phyloP scores from a whole-genome alignment of 2,888 invertebrate genomes.

The Heliconius aoede region DNA sequence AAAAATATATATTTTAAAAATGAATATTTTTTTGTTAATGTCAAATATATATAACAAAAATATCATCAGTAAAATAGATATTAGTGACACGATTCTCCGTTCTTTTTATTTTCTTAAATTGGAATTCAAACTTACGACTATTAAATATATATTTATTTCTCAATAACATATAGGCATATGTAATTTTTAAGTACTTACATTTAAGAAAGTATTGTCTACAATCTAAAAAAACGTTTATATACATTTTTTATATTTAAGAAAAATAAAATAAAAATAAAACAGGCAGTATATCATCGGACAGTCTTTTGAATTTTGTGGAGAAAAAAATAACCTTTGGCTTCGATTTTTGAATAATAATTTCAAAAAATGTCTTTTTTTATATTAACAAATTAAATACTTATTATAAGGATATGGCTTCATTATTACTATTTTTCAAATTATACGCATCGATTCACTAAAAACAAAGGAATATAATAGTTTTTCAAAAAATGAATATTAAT shows the following conservation, averaged over 20 bases:
- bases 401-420: neutral
- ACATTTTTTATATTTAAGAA: neutral
- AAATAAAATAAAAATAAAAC: neutral
- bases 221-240: constrained; percentile 11
- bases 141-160: neutral
- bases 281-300: constrained; percentile 16
- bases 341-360: constrained; percentile 3
- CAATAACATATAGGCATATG: neutral
- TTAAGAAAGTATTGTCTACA: constrained; percentile 19
- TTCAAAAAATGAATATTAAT: neutral
- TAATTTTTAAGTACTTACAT: constrained; percentile 6
- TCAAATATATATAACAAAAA: neutral
- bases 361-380: neutral
- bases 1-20: too few species aligned
- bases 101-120: neutral
- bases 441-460: too few species aligned
- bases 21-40: neutral
- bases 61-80: neutral
- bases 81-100: neutral
- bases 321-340: constrained; percentile 32
- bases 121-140: neutral
- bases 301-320: constrained; percentile 20
- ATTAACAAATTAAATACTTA: neutral
- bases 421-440: neutral
- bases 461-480: neutral